Evolutionary conservation across 2,113 vertebrate genomes (phyloP).

Genomic region (Rutilus rutilus): DNA sequence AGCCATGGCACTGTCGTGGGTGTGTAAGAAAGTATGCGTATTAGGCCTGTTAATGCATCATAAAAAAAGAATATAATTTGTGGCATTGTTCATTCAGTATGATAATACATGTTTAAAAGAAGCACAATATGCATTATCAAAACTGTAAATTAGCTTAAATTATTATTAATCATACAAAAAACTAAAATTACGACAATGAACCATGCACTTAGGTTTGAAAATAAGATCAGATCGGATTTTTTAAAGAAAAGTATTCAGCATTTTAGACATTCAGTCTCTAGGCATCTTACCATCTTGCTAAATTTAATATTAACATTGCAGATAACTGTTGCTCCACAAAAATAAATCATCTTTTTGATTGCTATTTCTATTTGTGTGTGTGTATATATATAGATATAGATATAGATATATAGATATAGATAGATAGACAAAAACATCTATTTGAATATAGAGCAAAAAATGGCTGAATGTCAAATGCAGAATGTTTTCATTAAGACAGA

Average conservation of each 20-base stretch:
- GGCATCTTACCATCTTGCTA: not conserved
- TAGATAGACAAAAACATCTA: not conserved
- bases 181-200: not conserved
- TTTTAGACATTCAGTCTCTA: conserved; percentile 20
- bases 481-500: not conserved
- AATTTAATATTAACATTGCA: not conserved
- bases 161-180: not conserved
- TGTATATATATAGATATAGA: not conserved
- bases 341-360: not conserved
- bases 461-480: not conserved
- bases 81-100: not conserved
- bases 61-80: not conserved
- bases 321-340: not conserved
- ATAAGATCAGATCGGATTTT: not conserved
- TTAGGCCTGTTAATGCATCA: not conserved
- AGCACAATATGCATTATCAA: not conserved
- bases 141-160: not conserved
- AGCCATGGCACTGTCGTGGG: not conserved
- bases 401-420: too few species aligned
- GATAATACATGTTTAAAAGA: not conserved
- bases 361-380: not conserved
- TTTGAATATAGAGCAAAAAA: not conserved
- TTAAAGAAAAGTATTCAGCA: not conserved
- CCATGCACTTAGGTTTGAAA: not conserved
- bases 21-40: not conserved